Evolutionary conservation across 2,797 vertebrate genomes (phyloP), one percentile per base, ranked within the genome.

Genomic region (Podargus strigoides): DNA sequence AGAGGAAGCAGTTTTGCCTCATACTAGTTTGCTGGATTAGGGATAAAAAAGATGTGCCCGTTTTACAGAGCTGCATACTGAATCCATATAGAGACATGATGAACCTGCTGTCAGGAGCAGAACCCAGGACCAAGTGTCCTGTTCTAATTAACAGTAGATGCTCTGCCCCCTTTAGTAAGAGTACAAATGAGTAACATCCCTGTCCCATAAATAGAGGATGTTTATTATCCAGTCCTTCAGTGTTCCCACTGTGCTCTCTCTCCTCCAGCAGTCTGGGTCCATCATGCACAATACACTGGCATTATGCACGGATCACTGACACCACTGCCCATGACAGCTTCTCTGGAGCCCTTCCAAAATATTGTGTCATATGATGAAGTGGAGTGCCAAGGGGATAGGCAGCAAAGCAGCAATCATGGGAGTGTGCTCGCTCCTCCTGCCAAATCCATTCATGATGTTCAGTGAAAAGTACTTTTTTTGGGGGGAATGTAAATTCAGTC

Each of bases 341-440:
- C 78, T 46, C 83, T 86, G 85, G 90, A 95, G 88, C 86, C 83
- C 87, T 90, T 92, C 82, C 85, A 93, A 85, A 89, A 83, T 14
- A 30, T 9, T 64, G 22, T 76, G 88, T 91, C 92, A 94, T 53
- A 86, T 32, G 76, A 89, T 80, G 89, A 85, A 85, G 89, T 50
- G 50, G 15, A 92, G 63, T 13, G 14, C 75, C 77, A 68, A 49
- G 56, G 88, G 78, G 89, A 73, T 19, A 26, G 0, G n/a, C 76
- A 60, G 81, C 3, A 41, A 27, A 70, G 85, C 91, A 89, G 91
- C 69, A 58, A 76, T 74, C 78, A 49, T 27, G 46, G 74, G 23
- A 74, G 68, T 0, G 63, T 32, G 63, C 42, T 76, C 7, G 10
- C 36, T 76, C 59, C 85, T 64, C 68, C 9, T 39, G 84, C 79